Evolutionary conservation across 2,113 vertebrate genomes (phyloP).

Genomic region (Upupa epops): DNA sequence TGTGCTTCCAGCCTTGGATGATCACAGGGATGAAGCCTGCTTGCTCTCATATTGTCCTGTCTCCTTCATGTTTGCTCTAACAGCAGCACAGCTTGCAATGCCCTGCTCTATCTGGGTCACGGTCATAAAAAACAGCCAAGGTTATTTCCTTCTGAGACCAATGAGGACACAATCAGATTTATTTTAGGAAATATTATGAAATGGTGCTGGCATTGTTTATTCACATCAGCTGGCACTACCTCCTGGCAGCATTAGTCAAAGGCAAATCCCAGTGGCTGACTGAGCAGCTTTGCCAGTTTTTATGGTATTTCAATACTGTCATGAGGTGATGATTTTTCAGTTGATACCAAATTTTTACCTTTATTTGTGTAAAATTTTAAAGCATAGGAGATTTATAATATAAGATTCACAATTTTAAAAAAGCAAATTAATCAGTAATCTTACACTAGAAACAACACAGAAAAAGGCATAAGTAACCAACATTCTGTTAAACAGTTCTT

Average conservation of each 20-base stretch:
- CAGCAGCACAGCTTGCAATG: too few relatives aligned
- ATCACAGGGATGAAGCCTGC: too few relatives aligned
- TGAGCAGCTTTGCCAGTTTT: rapidly evolving
- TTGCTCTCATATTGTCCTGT: too few relatives aligned
- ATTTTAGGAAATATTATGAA: background rate
- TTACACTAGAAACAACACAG: background rate
- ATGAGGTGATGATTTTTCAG: background rate
- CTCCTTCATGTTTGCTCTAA: too few relatives aligned
- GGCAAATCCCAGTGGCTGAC: rapidly evolving
- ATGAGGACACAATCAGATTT: background rate
- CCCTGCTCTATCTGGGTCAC: too few relatives aligned
- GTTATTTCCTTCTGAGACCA: rapidly evolving
- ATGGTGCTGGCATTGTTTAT: rapidly evolving
- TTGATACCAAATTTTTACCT: background rate
- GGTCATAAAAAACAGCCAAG: too few relatives aligned
- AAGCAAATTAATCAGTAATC: background rate
- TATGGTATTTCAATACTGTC: rapidly evolving
- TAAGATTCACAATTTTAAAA: background rate
- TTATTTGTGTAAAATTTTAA: background rate
- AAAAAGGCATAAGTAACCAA: background rate
- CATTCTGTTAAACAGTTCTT: background rate
- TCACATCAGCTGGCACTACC: background rate
- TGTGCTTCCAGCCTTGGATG: too few relatives aligned
- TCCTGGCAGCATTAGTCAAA: background rate
- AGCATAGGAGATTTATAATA: background rate